Evolutionary conservation across 2,797 vertebrate species (phyloP).

Genomic region (Saxicola maurus): DNA sequence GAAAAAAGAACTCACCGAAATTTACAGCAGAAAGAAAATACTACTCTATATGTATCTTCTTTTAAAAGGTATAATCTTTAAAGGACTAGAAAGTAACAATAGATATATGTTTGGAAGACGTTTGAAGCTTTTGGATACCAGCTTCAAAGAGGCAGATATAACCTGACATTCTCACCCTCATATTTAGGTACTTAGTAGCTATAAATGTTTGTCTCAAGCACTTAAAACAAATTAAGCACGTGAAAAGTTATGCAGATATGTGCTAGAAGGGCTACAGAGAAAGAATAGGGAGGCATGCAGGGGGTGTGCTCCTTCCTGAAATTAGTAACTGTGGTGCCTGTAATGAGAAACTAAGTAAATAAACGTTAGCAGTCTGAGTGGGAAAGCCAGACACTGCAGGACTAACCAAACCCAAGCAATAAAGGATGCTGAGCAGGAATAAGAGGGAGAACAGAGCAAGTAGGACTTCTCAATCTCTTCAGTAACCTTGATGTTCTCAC

Average conservation of each 20-base stretch:
- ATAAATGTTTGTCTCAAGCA: not conserved
- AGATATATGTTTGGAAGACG: not conserved
- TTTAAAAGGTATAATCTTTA: not conserved
- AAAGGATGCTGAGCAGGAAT: not conserved
- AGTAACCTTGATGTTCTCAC: constrained; percentile 63
- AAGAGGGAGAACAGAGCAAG: not conserved
- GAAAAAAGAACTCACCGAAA: not conserved
- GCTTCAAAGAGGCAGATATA: not conserved
- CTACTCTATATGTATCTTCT: not conserved
- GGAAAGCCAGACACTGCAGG: not conserved
- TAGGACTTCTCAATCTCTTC: not conserved
- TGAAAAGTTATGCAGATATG: not conserved
- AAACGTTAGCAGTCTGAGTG: not conserved
- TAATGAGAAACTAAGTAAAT: not conserved
- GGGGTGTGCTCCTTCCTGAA: not conserved
- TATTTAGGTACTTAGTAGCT: not conserved
- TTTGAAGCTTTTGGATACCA: not conserved
- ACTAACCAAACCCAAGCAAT: not conserved
- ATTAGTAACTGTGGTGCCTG: not conserved
- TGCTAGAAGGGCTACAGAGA: not conserved
- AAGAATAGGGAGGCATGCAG: not conserved
- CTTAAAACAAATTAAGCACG: not conserved
- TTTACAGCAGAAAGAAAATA: not conserved
- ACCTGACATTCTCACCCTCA: not conserved
- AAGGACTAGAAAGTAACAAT: not conserved